Evolutionary conservation across 1,140 invertebrate genomes (phyloP).

Genomic region (Zaprionus inermis): DNA sequence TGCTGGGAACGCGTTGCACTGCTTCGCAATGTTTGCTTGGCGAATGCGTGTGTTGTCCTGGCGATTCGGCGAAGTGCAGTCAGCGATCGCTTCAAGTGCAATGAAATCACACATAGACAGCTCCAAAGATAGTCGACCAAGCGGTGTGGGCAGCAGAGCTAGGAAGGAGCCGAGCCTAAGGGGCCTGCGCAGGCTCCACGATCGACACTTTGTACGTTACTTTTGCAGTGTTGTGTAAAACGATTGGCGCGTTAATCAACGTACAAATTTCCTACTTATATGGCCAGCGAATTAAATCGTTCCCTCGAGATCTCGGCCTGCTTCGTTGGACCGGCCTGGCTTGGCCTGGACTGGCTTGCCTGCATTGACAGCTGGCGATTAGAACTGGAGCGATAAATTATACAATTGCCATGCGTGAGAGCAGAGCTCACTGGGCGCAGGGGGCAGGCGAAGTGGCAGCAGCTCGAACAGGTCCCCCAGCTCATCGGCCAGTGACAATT

Average conservation of each 20-base stretch:
- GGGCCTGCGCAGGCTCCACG: conserved; percentile 22
- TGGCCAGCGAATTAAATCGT: conserved; percentile 80
- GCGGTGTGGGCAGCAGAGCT: neutral
- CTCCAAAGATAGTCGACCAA: conserved; percentile 24
- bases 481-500: conserved; percentile 71
- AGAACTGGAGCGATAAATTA: conserved; percentile 82
- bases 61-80: conserved; percentile 52
- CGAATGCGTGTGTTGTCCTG: conserved; percentile 48
- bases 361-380: conserved; percentile 74
- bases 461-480: conserved; percentile 50
- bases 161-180: neutral
- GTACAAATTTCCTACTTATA: conserved; percentile 82
- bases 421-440: conserved; percentile 19
- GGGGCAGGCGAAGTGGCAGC: neutral
- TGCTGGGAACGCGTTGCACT: conserved; percentile 65
- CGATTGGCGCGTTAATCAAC: conserved; percentile 82
- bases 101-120: conserved; percentile 76
- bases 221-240: conserved; percentile 67
- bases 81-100: conserved; percentile 59
- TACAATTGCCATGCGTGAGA: conserved; percentile 81
- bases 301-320: conserved; percentile 66
- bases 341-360: conserved; percentile 31
- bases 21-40: conserved; percentile 15
- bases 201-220: conserved; percentile 74
- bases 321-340: conserved; percentile 23